A percentile compares a stretch with the other conserved stretches of the same genome.
Evolutionary conservation across 1,140 invertebrate genomes (phyloP).

Genomic region (Pomacea maculata): DNA sequence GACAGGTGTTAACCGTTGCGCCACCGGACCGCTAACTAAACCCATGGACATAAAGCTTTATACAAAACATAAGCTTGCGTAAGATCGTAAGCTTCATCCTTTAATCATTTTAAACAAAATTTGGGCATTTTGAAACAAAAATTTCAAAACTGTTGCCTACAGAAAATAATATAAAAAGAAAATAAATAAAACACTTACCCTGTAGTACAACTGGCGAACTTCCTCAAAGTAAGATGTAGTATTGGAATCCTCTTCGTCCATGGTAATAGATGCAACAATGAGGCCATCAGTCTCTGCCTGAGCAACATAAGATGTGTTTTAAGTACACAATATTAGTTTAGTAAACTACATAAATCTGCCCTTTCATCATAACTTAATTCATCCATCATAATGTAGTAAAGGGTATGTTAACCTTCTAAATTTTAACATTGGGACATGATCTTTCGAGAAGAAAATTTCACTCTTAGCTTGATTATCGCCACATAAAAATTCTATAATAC

Average conservation of each 20-base stretch:
- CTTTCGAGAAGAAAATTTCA: neutral
- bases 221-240: conserved; percentile 85
- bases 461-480: neutral
- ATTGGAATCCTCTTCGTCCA: conserved; percentile 62
- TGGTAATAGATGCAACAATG: conserved; percentile 69
- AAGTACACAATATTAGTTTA: too few species aligned
- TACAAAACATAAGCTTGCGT: neutral
- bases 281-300: conserved; percentile 87
- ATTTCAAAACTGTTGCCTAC: neutral
- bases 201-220: conserved; percentile 88
- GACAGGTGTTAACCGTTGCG: too few species aligned
- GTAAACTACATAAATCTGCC: too few species aligned
- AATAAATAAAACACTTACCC: conserved; percentile 65
- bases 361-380: too few species aligned
- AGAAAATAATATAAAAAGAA: neutral
- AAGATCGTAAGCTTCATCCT: too few species aligned
- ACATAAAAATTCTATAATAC: neutral
- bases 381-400: too few species aligned
- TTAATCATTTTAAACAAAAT: too few species aligned
- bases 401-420: too few species aligned
- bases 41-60: neutral
- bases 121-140: neutral
- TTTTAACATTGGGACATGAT: too few species aligned
- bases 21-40: too few species aligned
- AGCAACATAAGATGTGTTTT: neutral